Conservation (phyloP, 2,888 invertebrate genomes). For the Morpho helenor region DNA sequence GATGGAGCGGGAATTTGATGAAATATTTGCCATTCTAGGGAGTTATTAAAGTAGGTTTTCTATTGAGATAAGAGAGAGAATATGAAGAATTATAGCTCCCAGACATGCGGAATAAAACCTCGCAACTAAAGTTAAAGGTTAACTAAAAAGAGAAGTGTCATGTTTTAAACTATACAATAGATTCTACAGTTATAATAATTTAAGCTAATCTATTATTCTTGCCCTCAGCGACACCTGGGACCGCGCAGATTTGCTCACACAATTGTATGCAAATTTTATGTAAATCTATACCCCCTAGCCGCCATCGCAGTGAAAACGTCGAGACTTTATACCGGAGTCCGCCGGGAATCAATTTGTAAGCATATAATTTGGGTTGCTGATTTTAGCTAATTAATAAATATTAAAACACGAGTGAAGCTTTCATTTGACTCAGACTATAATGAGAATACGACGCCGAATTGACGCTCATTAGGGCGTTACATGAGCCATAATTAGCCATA, state of each 20-base stretch:
- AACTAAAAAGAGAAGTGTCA: not conserved
- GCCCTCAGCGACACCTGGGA: slow-evolving; percentile 5
- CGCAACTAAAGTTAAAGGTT: not conserved
- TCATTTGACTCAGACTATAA: not conserved
- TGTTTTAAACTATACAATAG: not conserved
- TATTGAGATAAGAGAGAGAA: no score
- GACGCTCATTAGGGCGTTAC: not conserved
- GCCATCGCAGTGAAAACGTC: slow-evolving; percentile 10
- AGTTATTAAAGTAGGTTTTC: no score
- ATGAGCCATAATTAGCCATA: no score
- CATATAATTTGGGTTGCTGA: slow-evolving; percentile 14
- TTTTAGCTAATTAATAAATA: slow-evolving; percentile 12
- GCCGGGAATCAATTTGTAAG: slow-evolving; percentile 11
- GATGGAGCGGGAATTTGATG: no score
- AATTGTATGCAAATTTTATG: slow-evolving; percentile 13
- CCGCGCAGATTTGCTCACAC: slow-evolving; percentile 3
- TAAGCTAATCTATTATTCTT: slow-evolving; percentile 10
- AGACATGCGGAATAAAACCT: no score
- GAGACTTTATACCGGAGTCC: slow-evolving; percentile 6
- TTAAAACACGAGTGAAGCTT: slow-evolving; percentile 2
- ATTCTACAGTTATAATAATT: slow-evolving; percentile 6
- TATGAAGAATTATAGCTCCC: no score
- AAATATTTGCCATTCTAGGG: no score
- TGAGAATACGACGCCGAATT: not conserved
- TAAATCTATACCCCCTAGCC: slow-evolving; percentile 7